Evolutionary conservation across 2,797 vertebrate species (phyloP), one percentile per base, ranked within the genome.

Genomic region (Microchirus variegatus): DNA sequence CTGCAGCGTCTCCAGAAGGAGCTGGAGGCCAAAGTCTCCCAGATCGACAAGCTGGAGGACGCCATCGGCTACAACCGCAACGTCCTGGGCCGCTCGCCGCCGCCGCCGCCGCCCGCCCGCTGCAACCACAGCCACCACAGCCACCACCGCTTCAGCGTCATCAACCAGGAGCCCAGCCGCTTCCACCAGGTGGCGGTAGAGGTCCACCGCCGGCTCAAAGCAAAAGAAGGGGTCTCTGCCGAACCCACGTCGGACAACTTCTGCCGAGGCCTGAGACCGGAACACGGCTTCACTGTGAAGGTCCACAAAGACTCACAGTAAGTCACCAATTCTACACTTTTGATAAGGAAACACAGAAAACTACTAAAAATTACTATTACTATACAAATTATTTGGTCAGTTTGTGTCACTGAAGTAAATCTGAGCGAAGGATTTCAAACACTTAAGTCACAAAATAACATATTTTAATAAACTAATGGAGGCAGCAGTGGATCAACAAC

Each of bases 141-240:
- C 53, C 66, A 62, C 53, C 86, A 72, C 11, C 69, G 88, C 17
- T 86, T 91, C 52, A 93, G 92, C 4, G 88, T 91, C 67, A 93
- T 94, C 71, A 91, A 94, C 81, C 91, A 93, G 84, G 91, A 88
- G 16, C 87, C 92, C n/a, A 84, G 81, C 7, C 91, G 91, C 47
- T 92, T 92, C 71, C 92, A 93, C 59, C 87, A 84, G 48, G 90
- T 91, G 59, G 92, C 93, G 1, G 83, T 90, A 37, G 93, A 94
- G 75, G 91, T 93, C 44, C 94, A 93, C 53, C 90, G 90, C 14
- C 80, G 94, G 44, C 84, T 94, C 15, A 92, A 84, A 50, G 94
- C 94, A 19, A 94, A 94, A 59, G 93, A 94, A 60, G 94, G 93
- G 0, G 94, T 94, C 55, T 94, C 94, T 5, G 94, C 94, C 1